These are phyloP conservation scores for Drosophila fuyamai DNA, from an alignment of 1,140 invertebrate genomes.

Conservation along the genomic window DNA sequence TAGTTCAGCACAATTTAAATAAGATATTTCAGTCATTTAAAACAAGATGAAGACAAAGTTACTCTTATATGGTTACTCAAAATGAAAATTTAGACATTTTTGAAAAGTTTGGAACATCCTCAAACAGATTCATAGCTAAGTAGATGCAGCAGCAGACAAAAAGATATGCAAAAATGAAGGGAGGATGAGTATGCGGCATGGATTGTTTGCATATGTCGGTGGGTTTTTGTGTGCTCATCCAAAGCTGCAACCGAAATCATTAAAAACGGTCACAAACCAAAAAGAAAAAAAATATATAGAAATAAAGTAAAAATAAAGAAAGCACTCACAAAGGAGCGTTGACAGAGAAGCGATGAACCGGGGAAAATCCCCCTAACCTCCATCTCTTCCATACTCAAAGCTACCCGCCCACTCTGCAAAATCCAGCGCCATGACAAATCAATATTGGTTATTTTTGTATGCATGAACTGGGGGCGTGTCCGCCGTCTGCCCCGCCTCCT, in stretches of 20 bases:
- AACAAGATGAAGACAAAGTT: too few species aligned
- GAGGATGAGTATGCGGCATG: conserved; percentile 7
- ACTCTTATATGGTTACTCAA: background rate
- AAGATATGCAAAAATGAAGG: background rate
- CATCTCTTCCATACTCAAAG: conserved; percentile 1
- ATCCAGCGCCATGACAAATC: conserved; percentile 65
- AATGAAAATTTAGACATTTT: conserved; percentile 1
- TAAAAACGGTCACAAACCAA: conserved; percentile 67
- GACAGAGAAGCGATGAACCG: conserved; percentile 25
- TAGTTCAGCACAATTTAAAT: too few species aligned
- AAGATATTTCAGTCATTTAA: too few species aligned
- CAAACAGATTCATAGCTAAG: conserved; percentile 19
- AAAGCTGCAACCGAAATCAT: conserved; percentile 76
- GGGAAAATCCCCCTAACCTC: background rate
- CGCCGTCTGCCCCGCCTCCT: conserved; percentile 14
- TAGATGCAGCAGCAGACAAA: conserved; percentile 13
- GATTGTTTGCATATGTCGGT: conserved; percentile 39
- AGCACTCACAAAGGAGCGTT: conserved; percentile 20
- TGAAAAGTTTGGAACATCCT: conserved; percentile 22
- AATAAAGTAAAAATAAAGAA: conserved; percentile 50
- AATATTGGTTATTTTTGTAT: conserved; percentile 83
- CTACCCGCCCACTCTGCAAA: conserved; percentile 1
- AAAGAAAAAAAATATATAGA: conserved; percentile 26
- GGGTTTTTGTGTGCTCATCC: conserved; percentile 35
- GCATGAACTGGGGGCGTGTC: conserved; percentile 75